Evolutionary conservation across 1,140 invertebrate species (phyloP).

Genomic region (fruit fly (Drosophila melanogaster)): Release_6_plus_ISO1_MT NT_033777.3:25292501-25293000

Average conservation of each 20-base stretch:
- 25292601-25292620: slow-evolving; percentile 73
- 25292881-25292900: slow-evolving; percentile 63
- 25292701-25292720: slow-evolving; percentile 83
- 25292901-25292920: slow-evolving; percentile 52
- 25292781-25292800: slow-evolving; percentile 81
- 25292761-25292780: slow-evolving; percentile 64
- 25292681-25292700: slow-evolving; percentile 69
- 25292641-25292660: slow-evolving; percentile 82
- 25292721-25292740: slow-evolving; percentile 55
- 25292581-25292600: slow-evolving; percentile 81
- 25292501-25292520: slow-evolving; percentile 72
- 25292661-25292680: slow-evolving; percentile 54
- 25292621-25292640: slow-evolving; percentile 79
- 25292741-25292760: slow-evolving; percentile 66
- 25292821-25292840: slow-evolving; percentile 78
- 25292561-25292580: slow-evolving; percentile 79
- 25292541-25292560: slow-evolving; percentile 68
- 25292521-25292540: slow-evolving; percentile 75
- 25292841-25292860: slow-evolving; percentile 73
- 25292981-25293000: slow-evolving; percentile 13
- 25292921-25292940: slow-evolving; percentile 25
- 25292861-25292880: slow-evolving; percentile 72
- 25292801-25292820: slow-evolving; percentile 81
- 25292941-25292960: slow-evolving; percentile 31
- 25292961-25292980: slow-evolving; percentile 39